Evolutionary conservation across 1,140 invertebrate genomes (phyloP).

Genomic region (Ladona fulva): DNA sequence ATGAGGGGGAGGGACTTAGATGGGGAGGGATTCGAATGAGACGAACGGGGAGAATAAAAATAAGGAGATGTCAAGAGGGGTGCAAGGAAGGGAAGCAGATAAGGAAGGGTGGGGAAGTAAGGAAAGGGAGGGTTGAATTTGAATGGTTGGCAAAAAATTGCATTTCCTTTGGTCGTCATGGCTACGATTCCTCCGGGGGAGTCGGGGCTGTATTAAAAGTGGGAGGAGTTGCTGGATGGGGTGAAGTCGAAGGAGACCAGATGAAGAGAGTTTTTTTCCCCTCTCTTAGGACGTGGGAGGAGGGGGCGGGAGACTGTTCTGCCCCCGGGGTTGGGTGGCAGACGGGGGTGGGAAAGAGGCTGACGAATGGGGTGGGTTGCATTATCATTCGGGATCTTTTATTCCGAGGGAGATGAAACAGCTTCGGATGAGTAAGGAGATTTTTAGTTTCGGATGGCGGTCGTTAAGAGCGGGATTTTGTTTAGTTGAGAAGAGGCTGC

Average conservation of each 20-base stretch:
- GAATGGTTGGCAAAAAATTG: constrained; percentile 9
- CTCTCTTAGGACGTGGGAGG: not conserved
- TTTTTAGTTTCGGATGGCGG: not conserved
- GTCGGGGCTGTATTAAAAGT: not conserved
- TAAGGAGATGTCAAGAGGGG: not conserved
- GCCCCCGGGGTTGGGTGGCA: not conserved
- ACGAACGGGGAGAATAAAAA: not conserved
- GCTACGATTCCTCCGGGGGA: not conserved
- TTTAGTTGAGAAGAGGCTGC: not conserved
- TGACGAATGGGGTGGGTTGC: not conserved
- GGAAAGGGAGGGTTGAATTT: not conserved
- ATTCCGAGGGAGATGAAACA: constrained; percentile 6
- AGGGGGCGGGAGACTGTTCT: not conserved
- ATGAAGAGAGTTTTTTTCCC: not conserved
- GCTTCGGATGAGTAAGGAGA: constrained; percentile 7
- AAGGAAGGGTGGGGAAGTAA: not conserved
- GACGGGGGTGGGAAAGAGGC: not conserved
- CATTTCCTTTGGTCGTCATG: not conserved
- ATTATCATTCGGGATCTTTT: constrained; percentile 7
- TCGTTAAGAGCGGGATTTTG: not conserved
- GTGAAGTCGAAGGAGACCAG: not conserved
- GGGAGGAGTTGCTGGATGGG: not conserved
- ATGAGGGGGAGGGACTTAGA: not conserved
- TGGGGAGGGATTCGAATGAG: not conserved
- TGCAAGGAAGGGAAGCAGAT: not conserved